A percentile compares a stretch with the other conserved stretches of the same genome.
phyloP scores from a whole-genome alignment of 2,797 vertebrate species.

The Nothura maculosa region DNA sequence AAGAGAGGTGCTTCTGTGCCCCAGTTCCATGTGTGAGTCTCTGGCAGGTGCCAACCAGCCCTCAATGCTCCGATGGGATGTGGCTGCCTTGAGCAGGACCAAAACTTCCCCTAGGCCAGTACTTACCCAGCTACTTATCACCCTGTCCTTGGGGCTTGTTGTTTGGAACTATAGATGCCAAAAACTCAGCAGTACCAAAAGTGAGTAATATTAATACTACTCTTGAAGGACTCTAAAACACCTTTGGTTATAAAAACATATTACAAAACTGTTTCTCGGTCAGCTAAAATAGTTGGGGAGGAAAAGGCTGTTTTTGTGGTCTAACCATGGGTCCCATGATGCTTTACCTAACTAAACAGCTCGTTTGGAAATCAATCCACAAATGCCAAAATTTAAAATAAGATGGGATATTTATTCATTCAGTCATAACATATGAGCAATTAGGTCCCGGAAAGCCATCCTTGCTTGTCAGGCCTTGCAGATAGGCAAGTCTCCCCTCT shows the following conservation, averaged over 20 bases:
- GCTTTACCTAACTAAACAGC: conserved; percentile 41
- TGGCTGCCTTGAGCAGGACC: not conserved
- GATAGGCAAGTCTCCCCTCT: conserved; percentile 19
- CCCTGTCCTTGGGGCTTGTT: not conserved
- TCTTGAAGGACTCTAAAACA: not conserved
- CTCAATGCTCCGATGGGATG: not conserved
- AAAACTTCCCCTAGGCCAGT: not conserved
- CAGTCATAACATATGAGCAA: conserved; percentile 38
- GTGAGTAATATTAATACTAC: not conserved
- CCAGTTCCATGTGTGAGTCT: not conserved
- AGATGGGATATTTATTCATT: conserved; percentile 45
- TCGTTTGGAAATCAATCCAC: conserved; percentile 46
- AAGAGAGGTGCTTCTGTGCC: not conserved
- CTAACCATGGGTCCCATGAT: conserved; percentile 46
- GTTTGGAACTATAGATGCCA: not conserved
- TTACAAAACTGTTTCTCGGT: conserved; percentile 31
- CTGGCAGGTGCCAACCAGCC: not conserved
- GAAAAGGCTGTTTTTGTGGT: conserved; percentile 53
- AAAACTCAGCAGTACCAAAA: not conserved
- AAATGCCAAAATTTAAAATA: conserved; percentile 53
- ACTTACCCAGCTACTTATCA: not conserved
- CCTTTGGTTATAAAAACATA: conserved; percentile 48
- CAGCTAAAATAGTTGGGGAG: conserved; percentile 17
- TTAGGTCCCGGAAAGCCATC: not conserved
- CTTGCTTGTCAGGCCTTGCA: not conserved